These are phyloP conservation scores for Malurus leucopterus DNA, from an alignment of 2,797 vertebrate species.

Conservation along the genomic window DNA sequence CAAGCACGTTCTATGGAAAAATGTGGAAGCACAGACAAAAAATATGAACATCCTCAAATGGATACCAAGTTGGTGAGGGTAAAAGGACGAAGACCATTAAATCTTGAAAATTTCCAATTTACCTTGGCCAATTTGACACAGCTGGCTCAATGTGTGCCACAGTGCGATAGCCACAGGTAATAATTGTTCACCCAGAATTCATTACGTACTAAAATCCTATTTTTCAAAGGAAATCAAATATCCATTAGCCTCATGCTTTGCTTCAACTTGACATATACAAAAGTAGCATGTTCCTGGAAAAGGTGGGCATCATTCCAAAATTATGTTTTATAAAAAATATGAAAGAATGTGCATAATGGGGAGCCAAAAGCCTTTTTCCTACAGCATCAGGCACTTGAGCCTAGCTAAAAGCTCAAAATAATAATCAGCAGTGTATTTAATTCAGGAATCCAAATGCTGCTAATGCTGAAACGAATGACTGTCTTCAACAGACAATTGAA, in stretches of 20 bases:
- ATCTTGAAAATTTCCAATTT: background rate
- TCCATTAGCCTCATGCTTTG: background rate
- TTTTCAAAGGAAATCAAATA: background rate
- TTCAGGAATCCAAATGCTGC: background rate
- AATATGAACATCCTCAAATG: accelerated
- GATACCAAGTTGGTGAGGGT: background rate
- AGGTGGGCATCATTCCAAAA: background rate
- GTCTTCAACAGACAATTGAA: background rate
- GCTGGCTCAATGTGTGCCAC: background rate
- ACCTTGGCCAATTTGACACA: background rate
- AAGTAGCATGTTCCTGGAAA: background rate
- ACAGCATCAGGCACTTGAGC: background rate
- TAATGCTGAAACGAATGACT: background rate
- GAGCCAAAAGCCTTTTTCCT: background rate
- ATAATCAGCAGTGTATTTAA: background rate
- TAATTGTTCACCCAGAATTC: background rate
- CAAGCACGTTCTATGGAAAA: background rate
- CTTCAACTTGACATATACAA: background rate
- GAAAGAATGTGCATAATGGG: background rate
- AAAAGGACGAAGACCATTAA: background rate
- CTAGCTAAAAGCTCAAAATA: background rate
- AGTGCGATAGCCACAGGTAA: background rate
- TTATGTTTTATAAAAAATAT: background rate
- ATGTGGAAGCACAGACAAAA: background rate
- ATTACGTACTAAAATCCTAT: background rate